A percentile compares a stretch with the other conserved stretches of the same genome.
phyloP scores from a whole-genome alignment of 1,140 invertebrate species.

The Zaprionus gabonicus region DNA sequence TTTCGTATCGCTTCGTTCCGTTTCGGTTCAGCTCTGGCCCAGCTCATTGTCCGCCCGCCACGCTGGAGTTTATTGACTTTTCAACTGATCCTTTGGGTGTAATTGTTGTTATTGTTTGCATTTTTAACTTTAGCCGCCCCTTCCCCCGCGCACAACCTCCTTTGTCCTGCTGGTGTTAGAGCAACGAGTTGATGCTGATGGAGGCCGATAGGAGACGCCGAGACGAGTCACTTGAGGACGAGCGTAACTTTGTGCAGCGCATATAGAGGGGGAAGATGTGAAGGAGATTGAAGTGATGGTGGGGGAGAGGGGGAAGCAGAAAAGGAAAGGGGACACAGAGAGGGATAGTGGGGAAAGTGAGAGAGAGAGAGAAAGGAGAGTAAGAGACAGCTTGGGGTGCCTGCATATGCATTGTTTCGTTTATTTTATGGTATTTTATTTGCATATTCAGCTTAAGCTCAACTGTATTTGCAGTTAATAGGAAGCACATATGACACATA shows the following conservation, averaged over 20 bases:
- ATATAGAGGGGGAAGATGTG: neutral
- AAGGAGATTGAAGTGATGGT: neutral
- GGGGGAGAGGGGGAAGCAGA: neutral
- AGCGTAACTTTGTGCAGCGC: neutral
- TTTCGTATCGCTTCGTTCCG: constrained; percentile 13
- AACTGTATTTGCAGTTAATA: too few species aligned
- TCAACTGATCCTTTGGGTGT: constrained; percentile 82
- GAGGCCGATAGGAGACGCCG: constrained; percentile 10
- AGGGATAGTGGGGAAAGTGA: neutral
- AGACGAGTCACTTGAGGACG: constrained; percentile 6
- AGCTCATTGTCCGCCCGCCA: constrained; percentile 14
- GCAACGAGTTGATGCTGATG: constrained; percentile 18
- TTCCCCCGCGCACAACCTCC: neutral
- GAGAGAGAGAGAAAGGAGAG: neutral
- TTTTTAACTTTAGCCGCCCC: constrained; percentile 46
- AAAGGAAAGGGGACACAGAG: neutral
- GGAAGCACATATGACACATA: too few species aligned
- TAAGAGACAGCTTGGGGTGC: too few species aligned
- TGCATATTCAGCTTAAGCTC: too few species aligned
- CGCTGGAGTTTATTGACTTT: constrained; percentile 71
- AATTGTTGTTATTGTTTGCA: constrained; percentile 78
- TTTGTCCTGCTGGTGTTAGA: neutral
- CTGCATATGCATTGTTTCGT: neutral
- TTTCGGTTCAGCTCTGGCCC: constrained; percentile 12
- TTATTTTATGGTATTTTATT: too few species aligned